phyloP scores from a whole-genome alignment of 2,113 vertebrate genomes.

The Larimichthys crocea region DNA sequence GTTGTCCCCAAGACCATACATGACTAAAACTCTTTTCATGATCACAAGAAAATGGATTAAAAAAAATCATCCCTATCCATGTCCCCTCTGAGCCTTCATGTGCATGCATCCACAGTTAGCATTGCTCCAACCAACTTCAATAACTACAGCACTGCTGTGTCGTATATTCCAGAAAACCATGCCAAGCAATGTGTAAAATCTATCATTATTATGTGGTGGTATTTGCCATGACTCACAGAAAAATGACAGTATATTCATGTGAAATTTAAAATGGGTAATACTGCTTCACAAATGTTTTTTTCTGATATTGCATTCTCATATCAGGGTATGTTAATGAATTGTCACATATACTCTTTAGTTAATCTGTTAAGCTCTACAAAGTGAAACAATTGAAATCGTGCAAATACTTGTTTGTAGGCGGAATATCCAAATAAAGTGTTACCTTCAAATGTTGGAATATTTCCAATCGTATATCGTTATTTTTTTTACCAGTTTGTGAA shows the following conservation, averaged over 20 bases:
- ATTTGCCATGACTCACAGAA: conserved; percentile 7
- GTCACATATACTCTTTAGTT: too few relatives aligned
- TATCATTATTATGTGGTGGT: background rate
- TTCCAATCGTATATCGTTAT: too few relatives aligned
- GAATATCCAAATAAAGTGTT: too few relatives aligned
- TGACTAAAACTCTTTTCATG: background rate
- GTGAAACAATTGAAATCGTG: too few relatives aligned
- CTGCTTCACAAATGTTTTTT: too few relatives aligned
- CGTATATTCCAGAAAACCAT: conserved; percentile 4
- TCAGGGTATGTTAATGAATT: too few relatives aligned
- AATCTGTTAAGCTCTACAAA: too few relatives aligned
- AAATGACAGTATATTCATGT: background rate
- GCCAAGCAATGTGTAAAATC: background rate
- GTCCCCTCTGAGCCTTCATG: conserved; percentile 2
- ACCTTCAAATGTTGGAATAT: background rate
- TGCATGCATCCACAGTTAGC: background rate
- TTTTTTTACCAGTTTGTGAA: background rate
- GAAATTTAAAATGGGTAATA: background rate
- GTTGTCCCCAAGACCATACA: background rate
- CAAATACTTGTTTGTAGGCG: too few relatives aligned
- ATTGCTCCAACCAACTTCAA: conserved; percentile 45
- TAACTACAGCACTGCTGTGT: background rate
- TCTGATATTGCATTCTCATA: too few relatives aligned
- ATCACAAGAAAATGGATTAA: background rate
- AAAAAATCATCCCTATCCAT: background rate